phyloP scores from a whole-genome alignment of 2,113 vertebrate species.

The Dicaeum eximium region DNA sequence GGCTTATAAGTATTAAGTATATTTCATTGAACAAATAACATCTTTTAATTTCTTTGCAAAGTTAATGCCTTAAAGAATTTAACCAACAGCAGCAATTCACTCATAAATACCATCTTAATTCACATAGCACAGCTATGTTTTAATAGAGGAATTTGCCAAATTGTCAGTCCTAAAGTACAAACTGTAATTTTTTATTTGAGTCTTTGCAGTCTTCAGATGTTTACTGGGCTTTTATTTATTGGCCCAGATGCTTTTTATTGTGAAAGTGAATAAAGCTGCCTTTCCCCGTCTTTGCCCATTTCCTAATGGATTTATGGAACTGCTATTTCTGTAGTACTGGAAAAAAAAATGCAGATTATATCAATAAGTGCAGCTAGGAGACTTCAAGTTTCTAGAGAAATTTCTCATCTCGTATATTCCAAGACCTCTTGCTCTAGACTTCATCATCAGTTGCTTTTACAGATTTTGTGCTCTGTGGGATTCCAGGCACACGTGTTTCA shows the following conservation, averaged over 20 bases:
- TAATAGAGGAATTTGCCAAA: neutral
- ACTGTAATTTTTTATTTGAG: neutral
- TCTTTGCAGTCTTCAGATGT: neutral
- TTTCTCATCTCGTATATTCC: neutral
- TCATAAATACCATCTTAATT: neutral
- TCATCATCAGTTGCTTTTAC: neutral
- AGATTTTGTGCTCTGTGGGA: neutral
- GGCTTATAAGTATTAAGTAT: neutral
- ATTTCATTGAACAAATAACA: neutral
- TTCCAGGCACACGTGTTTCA: neutral
- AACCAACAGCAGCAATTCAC: neutral
- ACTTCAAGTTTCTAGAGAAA: neutral
- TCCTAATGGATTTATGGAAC: neutral
- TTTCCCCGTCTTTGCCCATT: neutral
- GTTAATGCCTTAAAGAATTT: neutral
- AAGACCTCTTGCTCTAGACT: neutral
- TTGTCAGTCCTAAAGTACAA: neutral
- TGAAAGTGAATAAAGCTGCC: neutral
- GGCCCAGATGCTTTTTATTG: neutral
- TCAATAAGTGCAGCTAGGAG: neutral
- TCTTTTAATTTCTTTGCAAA: neutral
- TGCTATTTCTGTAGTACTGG: neutral
- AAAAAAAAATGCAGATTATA: neutral
- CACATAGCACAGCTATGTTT: neutral
- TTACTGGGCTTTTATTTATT: neutral